Base-by-base conservation (phyloP, 1,140 invertebrate genomes). In the Melipona quadrifasciata region DNA sequence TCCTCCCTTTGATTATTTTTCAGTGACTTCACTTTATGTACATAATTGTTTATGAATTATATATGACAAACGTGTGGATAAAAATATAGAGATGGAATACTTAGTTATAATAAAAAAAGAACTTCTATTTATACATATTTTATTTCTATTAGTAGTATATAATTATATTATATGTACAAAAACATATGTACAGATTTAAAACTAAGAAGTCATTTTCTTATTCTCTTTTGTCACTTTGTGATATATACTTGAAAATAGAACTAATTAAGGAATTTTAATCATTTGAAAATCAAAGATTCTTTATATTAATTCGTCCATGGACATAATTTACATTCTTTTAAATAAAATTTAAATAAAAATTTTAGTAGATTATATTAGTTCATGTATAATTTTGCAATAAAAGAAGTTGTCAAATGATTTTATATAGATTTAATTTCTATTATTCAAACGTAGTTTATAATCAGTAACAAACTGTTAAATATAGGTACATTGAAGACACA, bases 181-280 rank as follows among this genome's bases (percentile, higher is more conserved):
- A 82, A 74, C 55, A 16, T 6, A 55, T 82, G 80, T 82, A 82
- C 58, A 82, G 47, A 75, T 74, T 39, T 51, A 55, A 34, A 74
- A 80, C 17, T 57, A 61, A 70, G 47, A 31, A 51, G 11, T 16
- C 34, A 67, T 19, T 34, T 71, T 58, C 17, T 80, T 68, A 68
- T 68, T 68, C 39, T 16, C 24, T 14, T 61, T 61, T 67, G 64
- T 76, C n/a, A 21, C 67, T 21, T 34, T 34, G 17, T 27, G 16
- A n/a, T 27, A 27, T 31, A 8, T 34, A 67, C 17, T 11, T 34
- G 17, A 34, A 16, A 34, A 67, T 34, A 67, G 17, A 34, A 67
- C 3, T 67, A 67, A 67, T 67, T 67, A 21, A 16, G 31, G 0
- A 12, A 31, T 67, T 67, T 34, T 31, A 67, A 67, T n/a, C n/a